phyloP scores from a whole-genome alignment of 2,797 vertebrate genomes.

The Brachymystax lenok region DNA sequence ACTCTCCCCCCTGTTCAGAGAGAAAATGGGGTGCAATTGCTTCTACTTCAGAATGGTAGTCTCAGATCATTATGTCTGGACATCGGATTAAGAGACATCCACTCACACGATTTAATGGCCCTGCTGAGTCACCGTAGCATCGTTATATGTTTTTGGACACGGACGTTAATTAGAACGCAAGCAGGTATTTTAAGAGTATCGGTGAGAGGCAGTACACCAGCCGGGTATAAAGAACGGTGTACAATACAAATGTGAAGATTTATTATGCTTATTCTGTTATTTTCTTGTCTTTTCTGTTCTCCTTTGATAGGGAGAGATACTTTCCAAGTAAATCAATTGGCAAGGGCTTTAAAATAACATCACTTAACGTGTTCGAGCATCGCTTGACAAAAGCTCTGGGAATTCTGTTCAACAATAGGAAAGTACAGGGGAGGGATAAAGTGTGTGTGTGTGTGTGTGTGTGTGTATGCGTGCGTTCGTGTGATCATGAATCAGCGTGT shows the following conservation, averaged over 20 bases:
- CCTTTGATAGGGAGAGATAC: neutral
- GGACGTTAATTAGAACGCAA: neutral
- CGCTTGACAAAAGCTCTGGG: slow-evolving; percentile 6
- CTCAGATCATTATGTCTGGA: neutral
- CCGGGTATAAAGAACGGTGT: neutral
- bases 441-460: slow-evolving; percentile 5
- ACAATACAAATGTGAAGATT: neutral
- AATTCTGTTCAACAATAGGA: neutral
- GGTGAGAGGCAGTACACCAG: neutral
- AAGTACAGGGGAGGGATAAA: neutral
- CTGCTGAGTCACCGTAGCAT: neutral
- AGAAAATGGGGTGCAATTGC: neutral
- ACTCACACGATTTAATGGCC: neutral
- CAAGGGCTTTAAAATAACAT: slow-evolving; percentile 5
- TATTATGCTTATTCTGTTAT: neutral
- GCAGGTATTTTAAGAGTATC: neutral
- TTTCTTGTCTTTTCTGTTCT: neutral
- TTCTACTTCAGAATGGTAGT: neutral
- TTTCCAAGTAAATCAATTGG: slow-evolving; percentile 7
- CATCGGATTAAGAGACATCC: neutral
- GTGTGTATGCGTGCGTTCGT: neutral
- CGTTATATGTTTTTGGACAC: neutral
- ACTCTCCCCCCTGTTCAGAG: neutral
- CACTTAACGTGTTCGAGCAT: neutral
- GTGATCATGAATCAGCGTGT: neutral